Base-by-base conservation (phyloP, 2,797 vertebrate species). In the Ptychadena robeensis region DNA sequence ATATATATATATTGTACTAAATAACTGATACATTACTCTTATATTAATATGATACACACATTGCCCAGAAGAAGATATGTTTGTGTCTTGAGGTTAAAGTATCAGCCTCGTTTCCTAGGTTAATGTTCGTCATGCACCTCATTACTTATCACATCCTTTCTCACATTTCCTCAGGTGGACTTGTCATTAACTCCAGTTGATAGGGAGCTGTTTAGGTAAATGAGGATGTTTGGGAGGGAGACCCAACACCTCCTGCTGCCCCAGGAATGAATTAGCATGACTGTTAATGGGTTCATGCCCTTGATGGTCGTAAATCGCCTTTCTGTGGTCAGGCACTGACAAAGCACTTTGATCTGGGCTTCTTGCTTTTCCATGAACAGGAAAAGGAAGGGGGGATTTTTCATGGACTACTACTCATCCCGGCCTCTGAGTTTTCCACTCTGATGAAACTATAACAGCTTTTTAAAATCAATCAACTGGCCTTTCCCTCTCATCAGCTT, bases 331-430 rank as follows among this genome's bases (percentile, higher is more conserved):
- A 28, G 86, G 86, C 65, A 0, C 44, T 32, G 92, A 91, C 31
- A 83, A 82, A 81, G 0, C 27, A 11, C 92, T 93, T 93, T 96
- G 95, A 96, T 96, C 94, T 90, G 87, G 89, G 89, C 86, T 91
- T 89, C 90, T 93, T 89, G 89, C 90, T 91, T 91, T 91, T 88
- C 90, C 87, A 87, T 74, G 85, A 87, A 92, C 91, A 93, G 90
- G 92, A 94, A 93, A 90, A 90, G 93, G 92, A 94, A 94, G 90
- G 88, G 87, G 86, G 87, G 89, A 90, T 90, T 94, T 91, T 94
- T 95, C 94, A 96, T 93, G 95, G 93, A 89, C 92, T 93, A 90
- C 90, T 90, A 87, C 88, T 91, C 87, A 82, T 89, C 88, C 85
- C 89, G 86, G 87, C 88, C 91, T 91, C 81, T 83, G 89, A 91